These are phyloP conservation scores for Laothoe populi DNA, from an alignment of 2,888 invertebrate species.

Conservation along the genomic window DNA sequence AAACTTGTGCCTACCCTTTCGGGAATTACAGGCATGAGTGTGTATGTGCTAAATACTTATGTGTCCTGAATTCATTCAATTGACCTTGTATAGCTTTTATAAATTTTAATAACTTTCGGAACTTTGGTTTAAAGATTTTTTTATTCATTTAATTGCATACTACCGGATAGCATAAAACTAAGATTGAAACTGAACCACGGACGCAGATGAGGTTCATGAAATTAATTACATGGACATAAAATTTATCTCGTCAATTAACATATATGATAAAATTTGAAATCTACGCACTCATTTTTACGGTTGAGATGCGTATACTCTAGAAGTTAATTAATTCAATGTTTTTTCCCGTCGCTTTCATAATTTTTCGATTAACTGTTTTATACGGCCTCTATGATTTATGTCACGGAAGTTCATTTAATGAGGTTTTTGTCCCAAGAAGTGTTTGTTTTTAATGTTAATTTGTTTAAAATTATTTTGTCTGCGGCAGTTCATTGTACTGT, in stretches of 20 bases:
- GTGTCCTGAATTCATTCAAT: no score
- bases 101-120: not conserved
- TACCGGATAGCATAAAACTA: not conserved
- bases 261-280: conserved; percentile 14
- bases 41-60: no score
- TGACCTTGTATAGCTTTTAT: no score
- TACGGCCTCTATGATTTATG: conserved; percentile 22
- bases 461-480: not conserved
- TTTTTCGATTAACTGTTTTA: conserved; percentile 26
- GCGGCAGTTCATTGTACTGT: not conserved
- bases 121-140: not conserved
- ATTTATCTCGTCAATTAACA: conserved; percentile 22
- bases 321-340: conserved; percentile 12
- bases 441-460: conserved; percentile 1
- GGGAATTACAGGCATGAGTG: no score
- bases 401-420: conserved; percentile 1
- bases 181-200: not conserved
- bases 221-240: conserved; percentile 18
- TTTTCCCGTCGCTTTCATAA: conserved; percentile 14
- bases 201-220: not conserved
- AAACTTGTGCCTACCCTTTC: no score
- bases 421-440: not conserved
- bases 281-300: not conserved
- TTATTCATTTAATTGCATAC: not conserved
- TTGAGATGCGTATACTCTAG: not conserved